Conservation (phyloP, 2,113 vertebrate species). For the Ariopsis seemanni region DNA sequence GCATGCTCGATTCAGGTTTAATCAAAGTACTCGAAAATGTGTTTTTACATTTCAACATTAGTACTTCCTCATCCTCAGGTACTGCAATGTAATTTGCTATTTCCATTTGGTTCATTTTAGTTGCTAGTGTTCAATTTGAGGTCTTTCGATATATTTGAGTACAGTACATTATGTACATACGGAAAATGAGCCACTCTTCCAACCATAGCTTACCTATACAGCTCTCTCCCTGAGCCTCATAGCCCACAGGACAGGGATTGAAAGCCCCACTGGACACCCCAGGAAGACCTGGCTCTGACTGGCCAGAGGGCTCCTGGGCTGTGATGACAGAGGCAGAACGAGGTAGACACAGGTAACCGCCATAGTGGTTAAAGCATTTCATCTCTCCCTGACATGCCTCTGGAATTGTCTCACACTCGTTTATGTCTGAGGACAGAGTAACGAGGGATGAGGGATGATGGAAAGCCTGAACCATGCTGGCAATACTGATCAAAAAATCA, state of each 20-base stretch:
- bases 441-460: not conserved
- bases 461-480: slow-evolving; percentile 5
- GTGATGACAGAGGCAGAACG: slow-evolving; percentile 85
- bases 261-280: slow-evolving; percentile 51
- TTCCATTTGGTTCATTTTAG: not conserved
- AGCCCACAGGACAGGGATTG: slow-evolving; percentile 81
- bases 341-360: slow-evolving; percentile 88
- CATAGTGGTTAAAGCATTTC: slow-evolving; percentile 94
- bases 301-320: slow-evolving; percentile 66
- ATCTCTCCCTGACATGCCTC: slow-evolving; percentile 89
- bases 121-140: not conserved
- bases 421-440: slow-evolving; percentile 75
- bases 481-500: not conserved
- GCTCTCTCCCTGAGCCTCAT: slow-evolving; percentile 78
- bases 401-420: slow-evolving; percentile 86
- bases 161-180: not conserved
- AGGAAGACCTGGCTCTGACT: slow-evolving; percentile 52
- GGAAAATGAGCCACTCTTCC: not conserved
- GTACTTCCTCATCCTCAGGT: not conserved
- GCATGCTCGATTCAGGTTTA: not conserved
- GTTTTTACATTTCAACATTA: not conserved
- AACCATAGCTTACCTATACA: slow-evolving; percentile 78
- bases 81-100: not conserved
- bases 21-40: not conserved
- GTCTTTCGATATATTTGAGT: not conserved